Percentiles rank a stretch among this genome's conserved stretches.
These are phyloP conservation scores for Cydia amplana DNA, from an alignment of 1,140 invertebrate genomes.

Conservation along the genomic window DNA sequence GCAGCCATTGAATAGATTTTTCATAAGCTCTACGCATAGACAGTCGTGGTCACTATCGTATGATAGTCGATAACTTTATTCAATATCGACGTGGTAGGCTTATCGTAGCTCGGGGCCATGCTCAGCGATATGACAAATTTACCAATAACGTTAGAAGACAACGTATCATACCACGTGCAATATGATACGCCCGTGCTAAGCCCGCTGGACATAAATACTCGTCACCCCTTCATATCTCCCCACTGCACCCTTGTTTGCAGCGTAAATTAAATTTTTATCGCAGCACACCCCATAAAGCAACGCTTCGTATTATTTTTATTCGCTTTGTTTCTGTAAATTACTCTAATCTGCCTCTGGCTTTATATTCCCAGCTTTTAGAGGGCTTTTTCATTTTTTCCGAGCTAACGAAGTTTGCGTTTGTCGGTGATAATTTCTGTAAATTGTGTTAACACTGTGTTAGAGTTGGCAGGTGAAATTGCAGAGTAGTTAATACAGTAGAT, in stretches of 20 bases:
- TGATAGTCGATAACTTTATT: no score
- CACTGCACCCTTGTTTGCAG: slow-evolving; percentile 16
- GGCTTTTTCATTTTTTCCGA: not conserved
- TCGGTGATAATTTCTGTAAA: slow-evolving; percentile 18
- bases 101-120: no score
- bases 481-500: not conserved
- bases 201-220: slow-evolving; percentile 3
- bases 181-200: no score
- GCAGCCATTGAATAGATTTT: no score
- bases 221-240: slow-evolving; percentile 15
- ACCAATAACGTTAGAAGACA: no score
- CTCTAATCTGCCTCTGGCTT: slow-evolving; percentile 20
- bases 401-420: slow-evolving; percentile 17
- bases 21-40: no score
- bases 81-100: no score
- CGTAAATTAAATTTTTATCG: slow-evolving; percentile 39
- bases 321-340: slow-evolving; percentile 35
- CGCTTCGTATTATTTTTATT: slow-evolving; percentile 37
- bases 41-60: no score
- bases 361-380: slow-evolving; percentile 16
- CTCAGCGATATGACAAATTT: no score
- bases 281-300: slow-evolving; percentile 35
- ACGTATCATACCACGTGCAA: no score
- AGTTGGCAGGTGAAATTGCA: not conserved
- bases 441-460: not conserved